These are phyloP conservation scores for Brachionus rotundiformis DNA, from an alignment of 1,140 invertebrate species.

Conservation along the genomic window DNA sequence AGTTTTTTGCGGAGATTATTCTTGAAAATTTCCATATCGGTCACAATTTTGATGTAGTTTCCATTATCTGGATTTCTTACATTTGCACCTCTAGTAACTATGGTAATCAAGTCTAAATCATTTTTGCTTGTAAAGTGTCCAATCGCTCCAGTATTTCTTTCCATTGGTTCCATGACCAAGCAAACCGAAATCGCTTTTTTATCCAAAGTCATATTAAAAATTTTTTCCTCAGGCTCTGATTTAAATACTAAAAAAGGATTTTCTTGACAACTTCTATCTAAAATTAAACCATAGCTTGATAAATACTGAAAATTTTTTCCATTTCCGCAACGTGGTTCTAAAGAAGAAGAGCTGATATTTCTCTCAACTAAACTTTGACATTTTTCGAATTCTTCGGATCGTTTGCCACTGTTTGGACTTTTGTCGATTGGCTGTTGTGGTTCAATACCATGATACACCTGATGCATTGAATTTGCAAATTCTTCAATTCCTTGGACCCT, in stretches of 20 bases:
- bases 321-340: neutral
- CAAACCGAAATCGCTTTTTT: neutral
- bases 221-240: neutral
- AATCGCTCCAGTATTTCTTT: neutral
- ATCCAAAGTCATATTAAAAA: neutral
- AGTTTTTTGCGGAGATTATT: neutral
- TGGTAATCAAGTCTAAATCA: conserved; percentile 11
- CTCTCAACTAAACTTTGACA: neutral
- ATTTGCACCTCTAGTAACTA: neutral
- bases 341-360: neutral
- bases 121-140: conserved; percentile 1
- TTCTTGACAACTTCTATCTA: neutral
- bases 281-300: neutral
- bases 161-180: neutral
- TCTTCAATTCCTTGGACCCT: neutral
- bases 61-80: neutral
- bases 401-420: neutral
- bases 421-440: conserved; percentile 4
- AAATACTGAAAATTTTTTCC: neutral
- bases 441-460: conserved; percentile 35
- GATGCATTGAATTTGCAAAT: neutral
- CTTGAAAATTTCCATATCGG: neutral
- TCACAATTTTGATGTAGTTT: neutral
- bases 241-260: neutral
- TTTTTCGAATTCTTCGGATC: neutral